These are phyloP conservation scores for Cataglyphis hispanica DNA, from an alignment of 1,140 invertebrate species.

Conservation along the genomic window DNA sequence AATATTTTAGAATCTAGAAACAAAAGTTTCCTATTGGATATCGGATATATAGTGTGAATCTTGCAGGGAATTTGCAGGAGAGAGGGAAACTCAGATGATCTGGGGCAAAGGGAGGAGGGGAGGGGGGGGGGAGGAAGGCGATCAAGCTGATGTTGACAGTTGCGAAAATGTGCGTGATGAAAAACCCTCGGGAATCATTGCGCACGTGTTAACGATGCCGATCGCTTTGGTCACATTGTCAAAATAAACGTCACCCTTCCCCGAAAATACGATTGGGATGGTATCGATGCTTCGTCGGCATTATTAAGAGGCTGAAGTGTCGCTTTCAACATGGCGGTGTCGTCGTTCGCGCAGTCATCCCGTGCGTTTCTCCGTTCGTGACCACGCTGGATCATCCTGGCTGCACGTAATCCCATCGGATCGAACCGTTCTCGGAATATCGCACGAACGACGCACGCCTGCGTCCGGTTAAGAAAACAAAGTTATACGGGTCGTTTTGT, in stretches of 20 bases:
- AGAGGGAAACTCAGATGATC: background rate
- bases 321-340: conserved; percentile 73
- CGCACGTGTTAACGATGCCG: background rate
- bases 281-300: background rate
- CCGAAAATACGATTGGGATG: background rate
- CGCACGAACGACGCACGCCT: background rate
- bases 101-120: too few relatives aligned
- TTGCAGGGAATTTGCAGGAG: too few relatives aligned
- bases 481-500: background rate
- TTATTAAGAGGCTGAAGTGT: conserved; percentile 30
- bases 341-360: conserved; percentile 55
- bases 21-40: too few relatives aligned
- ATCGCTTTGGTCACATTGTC: background rate
- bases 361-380: conserved; percentile 57
- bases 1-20: too few relatives aligned
- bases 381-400: conserved; percentile 20
- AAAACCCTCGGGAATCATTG: background rate
- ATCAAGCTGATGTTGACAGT: conserved; percentile 67
- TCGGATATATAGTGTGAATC: too few relatives aligned
- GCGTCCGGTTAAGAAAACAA: background rate
- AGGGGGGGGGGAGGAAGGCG: background rate
- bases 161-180: conserved; percentile 43
- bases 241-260: background rate
- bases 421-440: background rate
- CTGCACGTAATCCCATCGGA: background rate